phyloP scores from a whole-genome alignment of 2,113 vertebrate genomes.

The Silurus asotus region DNA sequence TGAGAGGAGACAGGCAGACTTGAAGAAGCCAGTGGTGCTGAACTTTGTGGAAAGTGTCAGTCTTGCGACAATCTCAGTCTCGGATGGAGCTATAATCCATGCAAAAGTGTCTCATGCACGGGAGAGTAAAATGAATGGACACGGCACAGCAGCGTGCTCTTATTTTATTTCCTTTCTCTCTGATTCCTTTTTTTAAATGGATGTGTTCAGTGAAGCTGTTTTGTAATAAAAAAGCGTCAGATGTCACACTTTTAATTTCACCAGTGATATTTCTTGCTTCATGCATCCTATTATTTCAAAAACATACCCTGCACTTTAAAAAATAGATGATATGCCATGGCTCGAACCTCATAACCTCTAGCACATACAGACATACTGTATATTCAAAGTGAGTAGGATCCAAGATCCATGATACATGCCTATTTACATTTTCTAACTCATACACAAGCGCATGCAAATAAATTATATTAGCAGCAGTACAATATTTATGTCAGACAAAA shows the following conservation, averaged over 20 bases:
- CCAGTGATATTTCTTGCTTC: neutral
- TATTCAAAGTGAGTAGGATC: neutral
- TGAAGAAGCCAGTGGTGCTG: slow-evolving; percentile 43
- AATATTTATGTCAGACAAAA: neutral
- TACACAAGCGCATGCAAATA: neutral
- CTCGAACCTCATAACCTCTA: slow-evolving; percentile 33
- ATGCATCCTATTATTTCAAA: neutral
- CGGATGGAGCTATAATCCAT: slow-evolving; percentile 46
- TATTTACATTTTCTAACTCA: neutral
- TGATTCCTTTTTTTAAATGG: neutral
- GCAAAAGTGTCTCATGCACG: slow-evolving; percentile 42
- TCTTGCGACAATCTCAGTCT: slow-evolving; percentile 38
- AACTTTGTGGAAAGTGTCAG: slow-evolving; percentile 53
- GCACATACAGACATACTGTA: neutral
- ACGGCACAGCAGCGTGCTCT: slow-evolving; percentile 14
- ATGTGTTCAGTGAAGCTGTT: neutral
- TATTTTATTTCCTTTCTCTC: slow-evolving; percentile 30
- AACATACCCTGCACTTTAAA: neutral
- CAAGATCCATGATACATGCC: slow-evolving; percentile 11
- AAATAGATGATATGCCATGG: neutral
- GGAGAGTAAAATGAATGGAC: slow-evolving; percentile 43
- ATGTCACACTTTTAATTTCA: neutral
- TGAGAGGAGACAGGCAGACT: slow-evolving; percentile 34
- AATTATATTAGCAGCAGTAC: neutral
- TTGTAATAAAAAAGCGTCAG: neutral